phyloP scores from a whole-genome alignment of 2,888 invertebrate genomes.

The Chymomyza fuscimana region DNA sequence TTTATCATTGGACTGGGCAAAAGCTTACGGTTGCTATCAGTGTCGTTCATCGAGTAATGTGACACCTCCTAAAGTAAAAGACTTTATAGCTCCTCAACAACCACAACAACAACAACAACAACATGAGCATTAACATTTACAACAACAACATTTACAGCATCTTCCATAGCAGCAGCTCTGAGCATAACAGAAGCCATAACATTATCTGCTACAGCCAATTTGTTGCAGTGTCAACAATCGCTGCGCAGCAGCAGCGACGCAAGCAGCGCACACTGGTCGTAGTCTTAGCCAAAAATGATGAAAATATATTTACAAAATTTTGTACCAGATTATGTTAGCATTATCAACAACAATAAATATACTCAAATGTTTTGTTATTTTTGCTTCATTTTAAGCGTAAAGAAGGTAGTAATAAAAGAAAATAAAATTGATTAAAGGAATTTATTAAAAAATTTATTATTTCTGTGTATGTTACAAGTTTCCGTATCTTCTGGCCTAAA shows the following conservation, averaged over 20 bases:
- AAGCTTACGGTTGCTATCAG: slow-evolving; percentile 15
- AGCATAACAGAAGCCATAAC: slow-evolving; percentile 51
- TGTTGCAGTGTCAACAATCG: slow-evolving; percentile 46
- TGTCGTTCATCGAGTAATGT: slow-evolving; percentile 48
- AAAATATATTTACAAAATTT: no score
- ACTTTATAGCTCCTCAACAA: slow-evolving; percentile 45
- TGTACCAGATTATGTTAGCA: no score
- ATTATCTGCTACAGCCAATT: slow-evolving; percentile 73
- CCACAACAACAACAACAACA: not conserved
- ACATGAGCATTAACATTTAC: slow-evolving; percentile 6
- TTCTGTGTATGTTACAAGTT: no score
- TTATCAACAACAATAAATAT: no score
- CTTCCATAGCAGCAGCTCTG: slow-evolving; percentile 4
- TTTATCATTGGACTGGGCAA: slow-evolving; percentile 52
- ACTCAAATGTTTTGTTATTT: no score
- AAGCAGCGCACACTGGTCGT: not conserved
- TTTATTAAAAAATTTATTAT: no score
- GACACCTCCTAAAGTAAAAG: slow-evolving; percentile 67
- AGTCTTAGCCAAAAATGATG: no score
- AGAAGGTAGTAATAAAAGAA: no score
- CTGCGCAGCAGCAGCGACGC: slow-evolving; percentile 12
- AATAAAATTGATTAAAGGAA: no score
- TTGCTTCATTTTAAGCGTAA: no score
- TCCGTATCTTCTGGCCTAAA: no score
- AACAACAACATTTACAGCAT: slow-evolving; percentile 1